phyloP scores from a whole-genome alignment of 2,113 vertebrate species.

The Apodemus speciosus region DNA sequence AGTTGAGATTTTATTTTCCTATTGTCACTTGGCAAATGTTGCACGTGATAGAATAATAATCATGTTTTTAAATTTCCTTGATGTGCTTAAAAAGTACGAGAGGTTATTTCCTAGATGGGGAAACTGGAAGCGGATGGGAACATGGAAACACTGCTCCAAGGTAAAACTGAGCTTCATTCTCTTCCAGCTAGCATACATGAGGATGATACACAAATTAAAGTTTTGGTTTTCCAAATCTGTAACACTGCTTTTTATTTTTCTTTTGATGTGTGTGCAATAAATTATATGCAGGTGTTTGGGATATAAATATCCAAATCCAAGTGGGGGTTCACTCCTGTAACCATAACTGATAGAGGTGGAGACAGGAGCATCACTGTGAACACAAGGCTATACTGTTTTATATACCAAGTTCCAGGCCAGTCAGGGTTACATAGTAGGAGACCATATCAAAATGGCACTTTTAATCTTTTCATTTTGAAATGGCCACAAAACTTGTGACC shows the following conservation, averaged over 20 bases:
- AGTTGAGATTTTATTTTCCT: background rate
- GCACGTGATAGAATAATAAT: background rate
- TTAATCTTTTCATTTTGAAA: background rate
- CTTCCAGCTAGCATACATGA: background rate
- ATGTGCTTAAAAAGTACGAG: background rate
- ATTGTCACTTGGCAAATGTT: background rate
- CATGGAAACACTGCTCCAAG: background rate
- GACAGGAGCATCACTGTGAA: background rate
- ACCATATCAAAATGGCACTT: background rate
- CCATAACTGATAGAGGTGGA: background rate
- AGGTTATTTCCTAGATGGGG: background rate
- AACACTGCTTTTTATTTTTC: constrained; percentile 18
- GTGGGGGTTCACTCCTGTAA: background rate
- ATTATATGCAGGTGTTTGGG: constrained; percentile 1
- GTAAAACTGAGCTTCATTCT: background rate
- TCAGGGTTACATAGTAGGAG: background rate
- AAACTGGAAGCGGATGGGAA: background rate
- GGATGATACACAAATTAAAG: background rate
- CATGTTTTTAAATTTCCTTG: background rate
- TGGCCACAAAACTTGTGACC: background rate
- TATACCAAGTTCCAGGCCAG: background rate
- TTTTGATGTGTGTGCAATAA: constrained; percentile 15
- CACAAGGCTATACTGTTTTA: no score
- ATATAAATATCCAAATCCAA: constrained; percentile 22
- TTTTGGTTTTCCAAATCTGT: background rate